Conservation (phyloP, 1,140 invertebrate genomes). For the Tetraneura akinire region DNA sequence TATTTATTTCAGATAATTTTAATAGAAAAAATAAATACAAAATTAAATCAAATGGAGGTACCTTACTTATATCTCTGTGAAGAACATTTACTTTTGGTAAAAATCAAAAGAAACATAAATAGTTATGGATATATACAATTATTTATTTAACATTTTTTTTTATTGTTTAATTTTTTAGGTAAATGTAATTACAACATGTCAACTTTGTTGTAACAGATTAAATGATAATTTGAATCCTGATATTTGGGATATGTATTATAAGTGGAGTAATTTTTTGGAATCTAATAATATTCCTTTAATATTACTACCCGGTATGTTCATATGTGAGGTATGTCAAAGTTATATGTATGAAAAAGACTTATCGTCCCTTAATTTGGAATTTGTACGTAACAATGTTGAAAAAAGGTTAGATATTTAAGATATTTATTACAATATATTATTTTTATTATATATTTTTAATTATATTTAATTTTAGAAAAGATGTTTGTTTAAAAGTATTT, state of each 20-base stretch:
- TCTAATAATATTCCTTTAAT: neutral
- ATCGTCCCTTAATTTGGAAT: neutral
- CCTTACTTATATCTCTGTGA: neutral
- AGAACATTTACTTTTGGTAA: neutral
- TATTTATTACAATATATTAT: neutral
- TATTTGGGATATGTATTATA: neutral
- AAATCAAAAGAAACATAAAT: neutral
- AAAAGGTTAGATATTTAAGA: neutral
- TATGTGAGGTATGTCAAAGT: constrained; percentile 4
- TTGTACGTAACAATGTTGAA: neutral
- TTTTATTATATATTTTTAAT: neutral
- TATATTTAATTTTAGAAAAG: neutral
- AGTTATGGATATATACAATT: neutral
- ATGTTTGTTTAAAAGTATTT: neutral
- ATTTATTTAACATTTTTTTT: neutral
- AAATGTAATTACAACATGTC: neutral
- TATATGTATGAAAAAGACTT: neutral
- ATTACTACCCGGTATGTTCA: constrained; percentile 5
- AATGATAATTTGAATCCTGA: neutral
- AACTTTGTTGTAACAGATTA: constrained; percentile 1
- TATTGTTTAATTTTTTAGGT: neutral
- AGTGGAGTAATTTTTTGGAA: neutral
- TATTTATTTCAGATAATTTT: constrained; percentile 32
- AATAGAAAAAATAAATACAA: neutral
- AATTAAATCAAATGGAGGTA: no score